Percentiles rank a stretch among this genome's conserved stretches.
Evolutionary conservation across 1,140 invertebrate genomes (phyloP).

Genomic region (Orchestia grillus): DNA sequence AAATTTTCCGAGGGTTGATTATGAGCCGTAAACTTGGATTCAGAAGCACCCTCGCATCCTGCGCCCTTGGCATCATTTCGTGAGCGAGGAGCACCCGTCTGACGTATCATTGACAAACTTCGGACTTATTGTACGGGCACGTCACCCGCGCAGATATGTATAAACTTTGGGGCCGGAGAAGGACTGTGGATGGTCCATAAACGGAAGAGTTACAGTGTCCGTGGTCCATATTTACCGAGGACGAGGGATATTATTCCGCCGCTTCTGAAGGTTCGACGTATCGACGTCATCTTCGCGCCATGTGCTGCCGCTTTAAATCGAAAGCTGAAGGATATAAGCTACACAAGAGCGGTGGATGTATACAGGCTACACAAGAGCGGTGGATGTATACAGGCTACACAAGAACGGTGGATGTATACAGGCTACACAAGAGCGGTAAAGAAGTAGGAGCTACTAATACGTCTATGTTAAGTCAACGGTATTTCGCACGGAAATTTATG

Average conservation of each 20-base stretch:
- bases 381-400: too few species aligned
- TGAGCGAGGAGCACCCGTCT: not conserved
- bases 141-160: not conserved
- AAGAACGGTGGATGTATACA: too few species aligned
- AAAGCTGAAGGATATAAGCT: too few species aligned
- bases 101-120: not conserved
- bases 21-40: not conserved
- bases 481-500: too few species aligned
- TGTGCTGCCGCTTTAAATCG: too few species aligned
- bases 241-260: not conserved
- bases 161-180: not conserved
- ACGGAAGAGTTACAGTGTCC: too few species aligned
- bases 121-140: not conserved
- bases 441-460: too few species aligned
- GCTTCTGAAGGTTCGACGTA: not conserved
- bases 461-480: too few species aligned
- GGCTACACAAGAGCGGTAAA: too few species aligned
- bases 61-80: not conserved
- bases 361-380: too few species aligned
- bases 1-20: not conserved
- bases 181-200: too few species aligned
- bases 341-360: too few species aligned
- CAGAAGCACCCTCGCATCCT: not conserved
- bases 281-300: not conserved
- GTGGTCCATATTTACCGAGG: not conserved